Evolutionary conservation across 2,113 vertebrate species (phyloP).

Genomic region (Acrocephalus arundinaceus): DNA sequence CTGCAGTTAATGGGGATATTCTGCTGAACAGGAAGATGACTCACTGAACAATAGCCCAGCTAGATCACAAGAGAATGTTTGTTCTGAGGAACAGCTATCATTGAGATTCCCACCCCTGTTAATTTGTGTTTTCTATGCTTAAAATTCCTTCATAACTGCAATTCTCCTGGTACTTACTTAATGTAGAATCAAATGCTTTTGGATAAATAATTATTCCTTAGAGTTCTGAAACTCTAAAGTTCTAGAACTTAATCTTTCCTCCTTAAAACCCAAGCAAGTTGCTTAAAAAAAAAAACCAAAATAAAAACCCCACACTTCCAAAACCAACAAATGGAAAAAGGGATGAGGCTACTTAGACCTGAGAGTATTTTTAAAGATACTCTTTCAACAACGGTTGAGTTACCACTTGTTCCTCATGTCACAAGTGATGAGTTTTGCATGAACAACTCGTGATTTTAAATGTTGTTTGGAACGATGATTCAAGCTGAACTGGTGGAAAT

Average conservation of each 20-base stretch:
- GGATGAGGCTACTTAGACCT: not conserved
- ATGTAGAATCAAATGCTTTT: not conserved
- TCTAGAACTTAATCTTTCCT: not conserved
- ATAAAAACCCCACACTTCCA: not conserved
- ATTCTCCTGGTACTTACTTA: not conserved
- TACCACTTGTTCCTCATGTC: not conserved
- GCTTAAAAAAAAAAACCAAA: not conserved
- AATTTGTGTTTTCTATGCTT: not conserved
- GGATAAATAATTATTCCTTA: not conserved
- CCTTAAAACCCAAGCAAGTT: not conserved
- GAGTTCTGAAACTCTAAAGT: not conserved
- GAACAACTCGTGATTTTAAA: not conserved
- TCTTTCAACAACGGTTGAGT: not conserved
- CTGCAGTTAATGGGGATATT: not conserved
- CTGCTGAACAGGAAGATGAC: not conserved
- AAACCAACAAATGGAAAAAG: not conserved
- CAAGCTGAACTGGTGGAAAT: not conserved
- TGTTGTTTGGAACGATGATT: not conserved
- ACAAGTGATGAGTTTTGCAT: not conserved
- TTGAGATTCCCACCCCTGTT: not conserved
- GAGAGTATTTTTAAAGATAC: not conserved
- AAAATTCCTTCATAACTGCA: not conserved
- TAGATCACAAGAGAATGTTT: not conserved
- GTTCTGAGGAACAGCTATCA: not conserved
- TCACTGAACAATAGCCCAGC: not conserved